phyloP scores from a whole-genome alignment of 2,113 vertebrate species.

The Leptobrachium leishanense region DNA sequence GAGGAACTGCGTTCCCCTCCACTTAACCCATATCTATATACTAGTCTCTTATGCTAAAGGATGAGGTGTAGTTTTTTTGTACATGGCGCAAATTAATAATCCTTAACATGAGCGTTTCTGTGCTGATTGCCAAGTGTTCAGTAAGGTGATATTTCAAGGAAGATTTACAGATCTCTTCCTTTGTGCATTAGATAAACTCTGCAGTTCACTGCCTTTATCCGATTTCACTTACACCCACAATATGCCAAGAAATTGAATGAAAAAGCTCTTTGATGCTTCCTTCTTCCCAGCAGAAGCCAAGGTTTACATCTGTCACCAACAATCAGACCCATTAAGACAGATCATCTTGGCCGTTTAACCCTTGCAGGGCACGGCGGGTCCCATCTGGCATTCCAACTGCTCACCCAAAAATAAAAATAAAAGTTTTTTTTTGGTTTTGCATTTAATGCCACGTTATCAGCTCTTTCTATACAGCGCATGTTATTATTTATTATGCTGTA shows the following conservation, averaged over 20 bases:
- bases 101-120: slow-evolving; percentile 1
- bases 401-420: no score
- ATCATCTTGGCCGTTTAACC: not conserved
- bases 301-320: slow-evolving; percentile 18
- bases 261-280: not conserved
- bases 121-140: slow-evolving; percentile 8
- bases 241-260: slow-evolving; percentile 14
- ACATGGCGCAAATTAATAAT: slow-evolving; percentile 1
- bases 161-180: not conserved
- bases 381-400: no score
- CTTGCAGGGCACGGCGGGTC: not conserved
- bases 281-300: not conserved
- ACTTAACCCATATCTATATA: no score
- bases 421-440: no score
- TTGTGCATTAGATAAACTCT: slow-evolving; percentile 5
- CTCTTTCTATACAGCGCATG: no score
- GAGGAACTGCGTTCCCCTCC: no score
- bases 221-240: slow-evolving; percentile 4
- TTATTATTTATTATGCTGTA: no score
- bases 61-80: slow-evolving; percentile 6
- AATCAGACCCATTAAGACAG: not conserved
- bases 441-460: no score
- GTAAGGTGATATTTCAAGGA: slow-evolving; percentile 19
- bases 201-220: not conserved
- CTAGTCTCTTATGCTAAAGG: not conserved